Evolutionary conservation across 2,113 vertebrate species (phyloP), one percentile per base, ranked within the genome.

Genomic region (Melospiza georgiana): DNA sequence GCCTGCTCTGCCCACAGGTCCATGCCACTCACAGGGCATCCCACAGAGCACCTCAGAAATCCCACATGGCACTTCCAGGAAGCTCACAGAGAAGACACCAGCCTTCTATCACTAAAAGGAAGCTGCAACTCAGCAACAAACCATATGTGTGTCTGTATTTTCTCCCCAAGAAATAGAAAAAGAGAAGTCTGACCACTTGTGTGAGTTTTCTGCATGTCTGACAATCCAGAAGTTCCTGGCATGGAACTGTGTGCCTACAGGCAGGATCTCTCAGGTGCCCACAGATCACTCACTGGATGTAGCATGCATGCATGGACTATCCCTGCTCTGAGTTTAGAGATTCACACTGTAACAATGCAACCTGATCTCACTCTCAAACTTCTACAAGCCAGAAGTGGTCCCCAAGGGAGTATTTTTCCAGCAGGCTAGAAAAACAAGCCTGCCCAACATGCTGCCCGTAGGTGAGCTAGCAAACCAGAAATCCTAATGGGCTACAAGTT

Each of bases 281-380:
- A n/a, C 0, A 2, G 52, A 48, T 75, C 48, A 8, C 52, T 72
- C 43, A 8, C 39, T 62, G 46, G 59, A 73, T 4, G 2, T 1
- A 39, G 21, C 2, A 2, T n/a, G 16, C 3, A 1, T 6, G 35
- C 33, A 51, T 2, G 15, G 63, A 41, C 19, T 20, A 17, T 4
- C 43, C 13, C 54, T 7, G 59, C 43, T 71, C 55, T 7, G 8
- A 46, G 46, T 30, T 79, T 9, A 68, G 49, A 48, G 30, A 72
- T 28, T 65, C n/a, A 20, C 0, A 3, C 22, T 0, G 0, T 12
- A 59, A 83, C 1, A 7, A 52, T 6, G 11, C 72, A 61, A 28
- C 21, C 18, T 61, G 52, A 77, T 54, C 48, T 74, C 25, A 57
- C 30, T 18, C 54, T 83, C 25, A 51, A 67, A 74, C 41, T 55